Base-by-base conservation (phyloP, 2,888 invertebrate species). In the Cremastobaeus sp. region DNA sequence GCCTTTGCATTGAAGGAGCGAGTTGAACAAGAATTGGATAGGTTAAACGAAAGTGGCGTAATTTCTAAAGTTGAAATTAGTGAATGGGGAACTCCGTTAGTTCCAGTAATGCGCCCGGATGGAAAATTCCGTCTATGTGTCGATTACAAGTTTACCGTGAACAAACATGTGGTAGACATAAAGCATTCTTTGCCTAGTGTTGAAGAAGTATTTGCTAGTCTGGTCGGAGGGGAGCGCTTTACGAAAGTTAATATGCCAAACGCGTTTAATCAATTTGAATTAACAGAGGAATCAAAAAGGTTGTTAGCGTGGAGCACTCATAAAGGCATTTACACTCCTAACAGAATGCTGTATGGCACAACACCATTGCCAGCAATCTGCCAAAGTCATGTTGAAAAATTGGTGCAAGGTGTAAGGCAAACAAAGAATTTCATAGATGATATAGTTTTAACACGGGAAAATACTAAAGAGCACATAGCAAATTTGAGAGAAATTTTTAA, bases 121-220 rank as follows among this genome's bases (percentile, higher is more conserved):
- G 48, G 48, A 8, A 8, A 12, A n/a, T 32, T 48, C 14, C 15
- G 48, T 5, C n/a, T 76, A 34, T 81, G 78, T 43, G 77, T 74
- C 3, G 77, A 80, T 73, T 81, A 77, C 43, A 80, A 79, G 39
- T 65, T 79, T 3, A 81, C 81, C 4, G 39, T 83, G 1, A 82
- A 83, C 73, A 72, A 74, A 12, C 43, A 70, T 32, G 35, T 82
- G 5, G 25, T 69, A 0, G 25, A 1, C n/a, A n/a, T n/a, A n/a
- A n/a, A n/a, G n/a, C n/a, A n/a, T n/a, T n/a, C n/a, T n/a, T n/a
- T n/a, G n/a, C n/a, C n/a, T n/a, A n/a, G n/a, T n/a, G n/a, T n/a
- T n/a, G n/a, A n/a, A n/a, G n/a, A n/a, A n/a, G n/a, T n/a, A n/a
- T n/a, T n/a, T n/a, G n/a, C n/a, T n/a, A n/a, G n/a, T n/a, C n/a